Conservation (phyloP, 2,113 vertebrate genomes). For the Cisticola juncidis region DNA sequence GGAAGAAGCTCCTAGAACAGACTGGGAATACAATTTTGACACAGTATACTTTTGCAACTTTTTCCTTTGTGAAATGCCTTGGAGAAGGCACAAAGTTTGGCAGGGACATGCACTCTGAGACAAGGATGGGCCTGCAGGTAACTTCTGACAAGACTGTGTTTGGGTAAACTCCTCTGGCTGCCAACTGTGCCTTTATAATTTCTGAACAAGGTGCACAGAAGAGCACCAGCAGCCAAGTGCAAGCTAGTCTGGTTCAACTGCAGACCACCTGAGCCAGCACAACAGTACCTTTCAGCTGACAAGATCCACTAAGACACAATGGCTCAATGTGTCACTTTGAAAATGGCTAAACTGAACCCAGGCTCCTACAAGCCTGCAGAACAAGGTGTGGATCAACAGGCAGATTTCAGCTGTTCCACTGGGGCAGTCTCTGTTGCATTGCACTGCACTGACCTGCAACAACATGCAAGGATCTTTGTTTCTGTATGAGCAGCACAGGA, state of each 20-base stretch:
- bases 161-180: neutral
- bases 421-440: neutral
- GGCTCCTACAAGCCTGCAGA: neutral
- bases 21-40: neutral
- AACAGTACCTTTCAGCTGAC: neutral
- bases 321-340: neutral
- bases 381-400: neutral
- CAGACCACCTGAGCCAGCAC: neutral
- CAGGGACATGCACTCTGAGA: neutral
- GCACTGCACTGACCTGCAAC: neutral
- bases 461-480: neutral
- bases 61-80: neutral
- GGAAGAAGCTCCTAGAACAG: neutral
- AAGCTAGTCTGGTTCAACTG: neutral
- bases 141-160: neutral
- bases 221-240: neutral
- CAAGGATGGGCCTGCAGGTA: neutral
- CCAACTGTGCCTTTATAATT: neutral
- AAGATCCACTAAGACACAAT: neutral
- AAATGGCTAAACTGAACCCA: neutral
- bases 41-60: neutral
- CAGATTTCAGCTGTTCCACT: neutral
- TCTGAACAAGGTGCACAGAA: neutral
- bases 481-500: neutral
- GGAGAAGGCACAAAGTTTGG: neutral